phyloP scores from a whole-genome alignment of 2,113 vertebrate species.

The Phaetusa simplex region DNA sequence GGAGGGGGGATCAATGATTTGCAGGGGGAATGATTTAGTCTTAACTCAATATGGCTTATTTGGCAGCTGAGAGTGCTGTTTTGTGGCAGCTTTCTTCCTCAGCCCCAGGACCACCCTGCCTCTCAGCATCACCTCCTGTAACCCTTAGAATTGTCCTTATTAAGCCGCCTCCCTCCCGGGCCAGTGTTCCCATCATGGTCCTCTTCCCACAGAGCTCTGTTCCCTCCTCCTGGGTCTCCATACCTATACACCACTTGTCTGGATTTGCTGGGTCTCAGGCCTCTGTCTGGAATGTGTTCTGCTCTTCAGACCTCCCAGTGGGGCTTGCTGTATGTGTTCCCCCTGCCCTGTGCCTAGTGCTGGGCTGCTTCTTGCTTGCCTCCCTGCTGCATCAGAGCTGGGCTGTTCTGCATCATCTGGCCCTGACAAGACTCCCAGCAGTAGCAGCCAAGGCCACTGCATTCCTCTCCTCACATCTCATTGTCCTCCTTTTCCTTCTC shows the following conservation, averaged over 20 bases:
- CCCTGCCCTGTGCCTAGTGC: background rate
- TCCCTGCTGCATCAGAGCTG: background rate
- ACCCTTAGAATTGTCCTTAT: background rate
- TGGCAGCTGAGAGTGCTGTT: background rate
- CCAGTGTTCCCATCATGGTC: background rate
- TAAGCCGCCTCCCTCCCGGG: background rate
- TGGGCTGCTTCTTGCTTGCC: background rate
- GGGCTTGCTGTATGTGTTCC: background rate
- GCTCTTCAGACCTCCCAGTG: background rate
- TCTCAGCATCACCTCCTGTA: background rate
- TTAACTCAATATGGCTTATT: background rate
- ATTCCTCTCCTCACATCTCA: conserved; percentile 12
- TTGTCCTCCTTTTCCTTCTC: background rate
- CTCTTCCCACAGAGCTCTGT: background rate
- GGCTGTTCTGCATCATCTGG: background rate
- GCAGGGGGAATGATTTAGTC: background rate
- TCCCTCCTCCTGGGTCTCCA: background rate
- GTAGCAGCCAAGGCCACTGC: background rate
- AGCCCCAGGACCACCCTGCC: background rate
- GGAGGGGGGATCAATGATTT: background rate
- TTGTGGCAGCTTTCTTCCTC: conserved; percentile 3
- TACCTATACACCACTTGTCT: background rate
- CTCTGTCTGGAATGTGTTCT: background rate
- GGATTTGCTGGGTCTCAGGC: background rate
- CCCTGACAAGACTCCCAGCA: background rate